Conservation (phyloP, 2,888 invertebrate genomes). For the Dicyrtoma fusca region DNA sequence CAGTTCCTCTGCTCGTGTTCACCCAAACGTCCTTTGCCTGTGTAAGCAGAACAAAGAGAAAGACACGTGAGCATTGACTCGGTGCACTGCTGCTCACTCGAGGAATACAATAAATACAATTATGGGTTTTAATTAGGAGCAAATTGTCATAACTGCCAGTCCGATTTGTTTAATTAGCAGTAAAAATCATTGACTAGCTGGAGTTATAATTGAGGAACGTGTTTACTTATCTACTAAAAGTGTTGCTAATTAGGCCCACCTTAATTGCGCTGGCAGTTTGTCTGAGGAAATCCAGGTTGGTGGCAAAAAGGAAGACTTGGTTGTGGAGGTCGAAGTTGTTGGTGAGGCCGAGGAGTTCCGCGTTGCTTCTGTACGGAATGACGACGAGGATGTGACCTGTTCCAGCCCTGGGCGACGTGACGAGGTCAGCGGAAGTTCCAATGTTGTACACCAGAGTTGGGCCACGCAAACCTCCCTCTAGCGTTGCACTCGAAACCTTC, state of each 20-base stretch:
- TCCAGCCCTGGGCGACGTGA: slow-evolving; percentile 35
- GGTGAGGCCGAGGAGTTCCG: slow-evolving; percentile 43
- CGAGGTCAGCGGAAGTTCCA: slow-evolving; percentile 46
- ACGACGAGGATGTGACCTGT: slow-evolving; percentile 46
- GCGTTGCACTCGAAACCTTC: slow-evolving; percentile 14
- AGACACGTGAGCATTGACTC: too few species aligned
- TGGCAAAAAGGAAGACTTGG: slow-evolving; percentile 38
- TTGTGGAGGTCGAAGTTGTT: slow-evolving; percentile 46
- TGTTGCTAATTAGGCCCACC: too few species aligned
- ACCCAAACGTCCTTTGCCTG: slow-evolving; percentile 9
- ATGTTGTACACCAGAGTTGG: slow-evolving; percentile 49
- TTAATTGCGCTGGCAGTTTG: slow-evolving; percentile 32
- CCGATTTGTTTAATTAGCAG: neutral
- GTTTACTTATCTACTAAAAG: too few species aligned
- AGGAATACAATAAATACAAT: too few species aligned
- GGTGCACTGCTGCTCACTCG: too few species aligned
- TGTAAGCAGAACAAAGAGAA: too few species aligned
- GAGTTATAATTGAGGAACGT: neutral
- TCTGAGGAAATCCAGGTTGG: slow-evolving; percentile 33
- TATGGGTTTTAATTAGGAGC: too few species aligned
- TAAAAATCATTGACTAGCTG: neutral
- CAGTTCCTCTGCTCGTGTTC: slow-evolving; percentile 11
- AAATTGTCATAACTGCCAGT: neutral
- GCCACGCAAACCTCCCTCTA: slow-evolving; percentile 28
- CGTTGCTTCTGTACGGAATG: slow-evolving; percentile 46